A percentile compares a stretch with the other conserved stretches of the same genome.
These are phyloP conservation scores for Acanthurus leucopareius DNA, from an alignment of 2,797 vertebrate genomes.

Conservation along the genomic window DNA sequence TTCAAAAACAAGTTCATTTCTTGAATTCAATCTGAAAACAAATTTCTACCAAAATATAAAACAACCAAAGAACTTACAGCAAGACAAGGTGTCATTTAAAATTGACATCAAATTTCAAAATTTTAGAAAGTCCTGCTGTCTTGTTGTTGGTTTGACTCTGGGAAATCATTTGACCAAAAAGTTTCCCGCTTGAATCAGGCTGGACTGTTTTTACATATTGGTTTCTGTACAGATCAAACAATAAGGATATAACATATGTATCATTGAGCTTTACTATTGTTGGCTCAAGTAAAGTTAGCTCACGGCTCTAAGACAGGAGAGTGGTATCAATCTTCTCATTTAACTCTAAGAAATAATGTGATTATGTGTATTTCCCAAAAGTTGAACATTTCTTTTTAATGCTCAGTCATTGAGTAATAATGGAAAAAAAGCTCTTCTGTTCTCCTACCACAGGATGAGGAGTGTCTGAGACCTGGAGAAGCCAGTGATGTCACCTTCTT, in stretches of 20 bases:
- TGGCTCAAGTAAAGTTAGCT: not conserved
- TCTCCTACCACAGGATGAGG: constrained; percentile 90
- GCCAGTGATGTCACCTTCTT: constrained; percentile 96
- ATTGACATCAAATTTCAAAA: not conserved
- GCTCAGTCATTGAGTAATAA: not conserved
- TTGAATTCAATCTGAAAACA: not conserved
- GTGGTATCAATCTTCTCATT: not conserved
- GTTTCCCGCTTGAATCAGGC: not conserved
- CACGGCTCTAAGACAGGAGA: not conserved
- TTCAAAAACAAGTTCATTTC: not conserved
- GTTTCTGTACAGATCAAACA: not conserved
- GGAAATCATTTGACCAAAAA: not conserved
- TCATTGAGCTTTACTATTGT: not conserved
- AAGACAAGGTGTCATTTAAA: not conserved
- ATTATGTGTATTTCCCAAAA: not conserved
- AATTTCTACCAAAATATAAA: not conserved
- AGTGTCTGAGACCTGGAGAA: constrained; percentile 96
- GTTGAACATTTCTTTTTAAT: not conserved
- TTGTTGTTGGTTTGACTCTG: not conserved
- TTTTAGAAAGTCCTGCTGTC: not conserved
- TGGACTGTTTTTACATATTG: not conserved
- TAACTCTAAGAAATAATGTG: not conserved
- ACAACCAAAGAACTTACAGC: not conserved
- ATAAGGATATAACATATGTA: not conserved
- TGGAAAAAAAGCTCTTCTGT: not conserved